A percentile compares a stretch with the other conserved stretches of the same genome.
Evolutionary conservation across 2,797 vertebrate genomes (phyloP).

Genomic region (Rhynchotus rufescens): DNA sequence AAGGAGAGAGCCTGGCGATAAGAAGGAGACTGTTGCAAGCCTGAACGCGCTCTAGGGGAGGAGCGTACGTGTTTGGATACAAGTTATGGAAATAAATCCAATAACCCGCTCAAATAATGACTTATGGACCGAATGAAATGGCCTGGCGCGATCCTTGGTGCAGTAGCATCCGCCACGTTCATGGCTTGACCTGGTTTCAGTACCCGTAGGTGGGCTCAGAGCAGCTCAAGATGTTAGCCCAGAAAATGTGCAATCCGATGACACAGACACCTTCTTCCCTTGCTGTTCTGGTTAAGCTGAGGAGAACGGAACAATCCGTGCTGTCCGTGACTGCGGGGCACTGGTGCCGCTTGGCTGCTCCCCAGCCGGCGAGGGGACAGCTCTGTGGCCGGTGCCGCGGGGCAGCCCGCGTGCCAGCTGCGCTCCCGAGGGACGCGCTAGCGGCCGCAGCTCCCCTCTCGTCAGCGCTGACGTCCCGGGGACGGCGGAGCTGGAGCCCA

Average conservation of each 20-base stretch:
- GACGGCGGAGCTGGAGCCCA: fast-evolving
- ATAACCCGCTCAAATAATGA: not conserved
- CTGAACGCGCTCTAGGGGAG: not conserved
- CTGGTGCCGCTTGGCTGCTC: not conserved
- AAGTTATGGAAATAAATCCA: constrained; percentile 8
- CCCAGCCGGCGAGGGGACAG: not conserved
- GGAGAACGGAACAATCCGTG: not conserved
- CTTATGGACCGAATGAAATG: not conserved
- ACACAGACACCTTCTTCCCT: not conserved
- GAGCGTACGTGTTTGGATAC: not conserved
- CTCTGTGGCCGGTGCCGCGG: not conserved
- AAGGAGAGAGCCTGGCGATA: not conserved
- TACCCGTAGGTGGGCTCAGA: not conserved
- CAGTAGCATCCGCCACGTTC: not conserved
- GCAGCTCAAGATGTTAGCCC: not conserved
- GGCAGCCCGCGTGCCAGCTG: not conserved
- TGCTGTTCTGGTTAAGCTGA: not conserved
- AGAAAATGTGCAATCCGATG: not conserved
- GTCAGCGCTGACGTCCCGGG: fast-evolving
- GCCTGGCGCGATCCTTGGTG: not conserved
- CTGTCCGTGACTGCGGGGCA: not conserved
- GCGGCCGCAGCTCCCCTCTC: not conserved
- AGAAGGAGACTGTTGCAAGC: not conserved
- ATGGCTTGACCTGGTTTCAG: not conserved
- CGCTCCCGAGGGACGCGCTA: not conserved